These are phyloP conservation scores for Lycophotia porphyrea DNA, from an alignment of 2,888 invertebrate species.

Conservation along the genomic window DNA sequence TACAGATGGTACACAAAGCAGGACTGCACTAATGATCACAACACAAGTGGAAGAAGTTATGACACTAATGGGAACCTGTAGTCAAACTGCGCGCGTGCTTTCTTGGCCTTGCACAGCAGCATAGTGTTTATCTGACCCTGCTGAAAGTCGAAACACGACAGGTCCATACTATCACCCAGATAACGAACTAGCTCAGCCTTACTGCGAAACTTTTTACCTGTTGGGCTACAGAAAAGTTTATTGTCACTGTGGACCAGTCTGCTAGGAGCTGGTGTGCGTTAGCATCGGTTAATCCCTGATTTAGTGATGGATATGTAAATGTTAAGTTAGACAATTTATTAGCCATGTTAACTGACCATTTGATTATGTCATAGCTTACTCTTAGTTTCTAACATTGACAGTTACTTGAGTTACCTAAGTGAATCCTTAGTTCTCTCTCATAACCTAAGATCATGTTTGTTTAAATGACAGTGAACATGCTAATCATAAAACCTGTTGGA, in stretches of 20 bases:
- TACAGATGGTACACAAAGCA: constrained; percentile 83
- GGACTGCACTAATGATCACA: constrained; percentile 88
- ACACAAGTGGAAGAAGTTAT: constrained; percentile 86
- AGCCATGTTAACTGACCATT: constrained; percentile 65
- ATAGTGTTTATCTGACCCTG: constrained; percentile 94
- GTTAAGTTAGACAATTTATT: constrained; percentile 71
- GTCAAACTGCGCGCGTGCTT: constrained; percentile 92
- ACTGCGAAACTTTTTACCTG: constrained; percentile 95
- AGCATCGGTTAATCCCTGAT: constrained; percentile 73
- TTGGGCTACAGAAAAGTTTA: constrained; percentile 92
- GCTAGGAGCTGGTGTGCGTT: constrained; percentile 63
- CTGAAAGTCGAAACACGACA: constrained; percentile 95
- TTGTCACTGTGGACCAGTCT: constrained; percentile 76
- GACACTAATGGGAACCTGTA: constrained; percentile 91
- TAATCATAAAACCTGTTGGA: constrained; percentile 23
- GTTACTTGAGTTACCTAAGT: not conserved
- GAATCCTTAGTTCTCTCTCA: constrained; percentile 16
- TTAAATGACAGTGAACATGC: constrained; percentile 49
- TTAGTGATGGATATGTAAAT: constrained; percentile 76
- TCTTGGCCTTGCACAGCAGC: constrained; percentile 93
- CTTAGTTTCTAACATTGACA: constrained; percentile 21
- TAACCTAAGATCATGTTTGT: constrained; percentile 20
- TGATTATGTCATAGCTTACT: constrained; percentile 24
- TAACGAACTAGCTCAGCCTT: constrained; percentile 95
- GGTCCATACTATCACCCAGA: constrained; percentile 94